Evolutionary conservation across 2,888 invertebrate genomes (phyloP), one percentile per base, ranked within the genome.

Genomic region (Lamellibrachia satsuma): DNA sequence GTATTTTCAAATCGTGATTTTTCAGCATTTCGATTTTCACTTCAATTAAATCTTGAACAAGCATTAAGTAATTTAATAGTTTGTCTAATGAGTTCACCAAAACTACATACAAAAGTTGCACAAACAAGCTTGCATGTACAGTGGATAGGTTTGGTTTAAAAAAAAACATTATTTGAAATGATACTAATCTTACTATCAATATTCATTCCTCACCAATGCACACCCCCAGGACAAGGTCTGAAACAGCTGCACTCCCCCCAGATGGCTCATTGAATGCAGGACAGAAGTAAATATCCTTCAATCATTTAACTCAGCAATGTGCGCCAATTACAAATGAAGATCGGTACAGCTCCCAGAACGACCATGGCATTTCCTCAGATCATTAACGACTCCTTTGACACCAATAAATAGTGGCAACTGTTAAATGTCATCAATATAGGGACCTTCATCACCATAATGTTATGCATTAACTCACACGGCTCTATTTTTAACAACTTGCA

Each of bases 281-380:
- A 75, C 75, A 75, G 75, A 75, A 75, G 75, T 15, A 3, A 22
- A 15, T 75, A 75, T 75, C 75, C 75, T n/a, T 75, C 22, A n/a
- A 75, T n/a, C 75, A 75, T 75, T 75, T 75, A 75, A n/a, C 6
- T 6, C n/a, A 75, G 2, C 57, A 57, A 75, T n/a, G 75, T 75
- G 75, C n/a, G 75, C 75, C 75, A 75, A 75, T 75, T 75, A 75
- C 75, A 75, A 75, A 75, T 75, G 75, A 75, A 75, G 75, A 75
- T 75, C n/a, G 75, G 15, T 75, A 75, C 75, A 75, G 6, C 15
- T 75, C 75, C 75, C 75, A 22, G 6, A 15, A 75, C 22, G 75
- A 22, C 75, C 75, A 75, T 75, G 75, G n/a, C 15, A 22, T 3
- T 4, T 22, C 75, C 75, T 75, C 3, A n/a, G 2, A 4, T 75